These are phyloP conservation scores for Aurelia coerulea DNA, from an alignment of 30 jellyfish, hydroid and myxozoan genomes.

Conservation along the genomic window DNA sequence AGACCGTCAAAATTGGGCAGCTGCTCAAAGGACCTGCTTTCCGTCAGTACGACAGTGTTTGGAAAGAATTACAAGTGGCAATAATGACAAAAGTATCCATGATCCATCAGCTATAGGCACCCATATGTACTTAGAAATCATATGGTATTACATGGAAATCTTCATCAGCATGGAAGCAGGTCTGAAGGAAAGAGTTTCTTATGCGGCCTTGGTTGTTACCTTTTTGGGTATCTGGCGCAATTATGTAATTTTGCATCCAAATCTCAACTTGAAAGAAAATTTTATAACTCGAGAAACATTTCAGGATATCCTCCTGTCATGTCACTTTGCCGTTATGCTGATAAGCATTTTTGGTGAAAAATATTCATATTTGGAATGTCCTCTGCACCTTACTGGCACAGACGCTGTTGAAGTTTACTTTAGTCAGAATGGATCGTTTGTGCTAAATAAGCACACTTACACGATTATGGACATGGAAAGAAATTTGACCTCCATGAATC, in stretches of 20 bases:
- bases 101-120: slow-evolving; percentile 46
- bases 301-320: slow-evolving; percentile 21
- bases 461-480: slow-evolving; percentile 41
- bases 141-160: slow-evolving; percentile 11
- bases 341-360: slow-evolving; percentile 23
- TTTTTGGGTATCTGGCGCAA: slow-evolving; percentile 60
- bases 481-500: slow-evolving; percentile 39
- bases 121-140: slow-evolving; percentile 8
- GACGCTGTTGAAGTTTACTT: slow-evolving; percentile 48
- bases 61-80: neutral
- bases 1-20: slow-evolving; percentile 22
- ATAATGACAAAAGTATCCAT: neutral
- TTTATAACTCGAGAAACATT: slow-evolving; percentile 28
- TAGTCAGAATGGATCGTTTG: slow-evolving; percentile 44
- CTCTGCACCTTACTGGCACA: slow-evolving; percentile 23
- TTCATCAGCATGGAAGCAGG: slow-evolving; percentile 21
- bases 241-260: neutral
- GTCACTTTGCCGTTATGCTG: slow-evolving; percentile 35
- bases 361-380: slow-evolving; percentile 9
- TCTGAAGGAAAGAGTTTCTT: slow-evolving; percentile 7
- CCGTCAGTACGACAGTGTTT: neutral
- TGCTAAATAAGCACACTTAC: slow-evolving; percentile 39
- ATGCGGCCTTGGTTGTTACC: slow-evolving; percentile 23
- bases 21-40: slow-evolving; percentile 3
- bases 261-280: slow-evolving; percentile 18